Evolutionary conservation across 2,113 vertebrate genomes (phyloP).

Genomic region (Elachura formosa): DNA sequence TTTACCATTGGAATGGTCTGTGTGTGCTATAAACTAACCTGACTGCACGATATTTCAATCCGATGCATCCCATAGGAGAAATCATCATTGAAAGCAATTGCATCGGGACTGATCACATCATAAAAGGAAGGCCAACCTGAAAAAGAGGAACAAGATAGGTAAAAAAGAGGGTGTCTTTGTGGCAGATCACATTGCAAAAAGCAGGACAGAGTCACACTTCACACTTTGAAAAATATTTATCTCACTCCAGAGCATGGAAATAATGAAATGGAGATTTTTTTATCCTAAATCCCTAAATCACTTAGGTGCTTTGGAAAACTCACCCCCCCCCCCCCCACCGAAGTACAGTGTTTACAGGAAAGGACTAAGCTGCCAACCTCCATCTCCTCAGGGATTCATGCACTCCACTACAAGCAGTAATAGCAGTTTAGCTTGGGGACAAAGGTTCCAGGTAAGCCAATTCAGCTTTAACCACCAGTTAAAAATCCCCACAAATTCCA

Average conservation of each 20-base stretch:
- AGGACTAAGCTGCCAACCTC: background rate
- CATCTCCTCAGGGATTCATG: background rate
- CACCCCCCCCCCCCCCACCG: too few species aligned
- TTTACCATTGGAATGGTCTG: background rate
- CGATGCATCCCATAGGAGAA: slow-evolving; percentile 93
- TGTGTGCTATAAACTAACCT: slow-evolving; percentile 76
- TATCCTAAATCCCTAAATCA: background rate
- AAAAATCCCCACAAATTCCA: background rate
- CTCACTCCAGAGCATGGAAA: background rate
- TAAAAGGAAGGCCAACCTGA: slow-evolving; percentile 97
- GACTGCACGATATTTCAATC: slow-evolving; percentile 89
- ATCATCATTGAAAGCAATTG: slow-evolving; percentile 78
- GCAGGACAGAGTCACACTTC: background rate
- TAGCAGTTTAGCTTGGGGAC: background rate
- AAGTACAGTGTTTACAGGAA: background rate
- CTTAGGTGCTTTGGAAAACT: background rate
- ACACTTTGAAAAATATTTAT: background rate
- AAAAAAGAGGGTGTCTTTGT: background rate
- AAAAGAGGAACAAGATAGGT: background rate
- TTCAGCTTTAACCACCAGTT: background rate
- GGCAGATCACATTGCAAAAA: background rate
- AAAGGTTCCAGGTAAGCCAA: background rate
- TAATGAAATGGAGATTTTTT: background rate
- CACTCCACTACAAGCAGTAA: background rate
- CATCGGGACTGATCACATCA: slow-evolving; percentile 83